Evolutionary conservation across 1,140 invertebrate species (phyloP).

Genomic region (Phortica variegata): DNA sequence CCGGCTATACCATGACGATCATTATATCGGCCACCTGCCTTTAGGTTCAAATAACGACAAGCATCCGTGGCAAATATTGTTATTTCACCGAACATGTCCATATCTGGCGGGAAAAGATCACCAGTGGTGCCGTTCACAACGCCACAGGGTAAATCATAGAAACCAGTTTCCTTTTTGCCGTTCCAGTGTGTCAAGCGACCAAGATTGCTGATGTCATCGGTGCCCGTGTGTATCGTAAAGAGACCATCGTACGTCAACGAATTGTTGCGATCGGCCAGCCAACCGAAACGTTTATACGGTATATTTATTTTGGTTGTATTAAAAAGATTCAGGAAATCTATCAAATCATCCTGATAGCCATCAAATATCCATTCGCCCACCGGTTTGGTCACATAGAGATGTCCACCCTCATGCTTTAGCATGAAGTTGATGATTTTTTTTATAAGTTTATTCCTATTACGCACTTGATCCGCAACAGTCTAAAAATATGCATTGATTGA

Average conservation of each 20-base stretch:
- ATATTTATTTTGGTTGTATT: slow-evolving; percentile 62
- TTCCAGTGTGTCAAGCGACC: slow-evolving; percentile 72
- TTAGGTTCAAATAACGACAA: slow-evolving; percentile 63
- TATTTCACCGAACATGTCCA: slow-evolving; percentile 60
- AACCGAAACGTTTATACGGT: slow-evolving; percentile 73
- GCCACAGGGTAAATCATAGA: slow-evolving; percentile 65
- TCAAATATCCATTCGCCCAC: slow-evolving; percentile 71
- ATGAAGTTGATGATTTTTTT: slow-evolving; percentile 61
- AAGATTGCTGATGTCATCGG: slow-evolving; percentile 62
- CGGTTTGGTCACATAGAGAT: slow-evolving; percentile 65
- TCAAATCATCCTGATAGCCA: slow-evolving; percentile 70
- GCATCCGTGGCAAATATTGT: slow-evolving; percentile 71
- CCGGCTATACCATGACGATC: slow-evolving; percentile 61
- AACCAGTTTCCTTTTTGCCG: slow-evolving; percentile 60
- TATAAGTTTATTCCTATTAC: slow-evolving; percentile 55
- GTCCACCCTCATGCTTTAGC: slow-evolving; percentile 59
- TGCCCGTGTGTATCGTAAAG: slow-evolving; percentile 74
- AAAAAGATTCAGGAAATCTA: slow-evolving; percentile 62
- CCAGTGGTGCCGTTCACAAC: slow-evolving; percentile 70
- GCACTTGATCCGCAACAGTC: slow-evolving; percentile 66
- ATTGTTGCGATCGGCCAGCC: slow-evolving; percentile 77
- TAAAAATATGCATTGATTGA: slow-evolving; percentile 37
- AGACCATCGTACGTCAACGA: slow-evolving; percentile 71
- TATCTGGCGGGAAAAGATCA: slow-evolving; percentile 73
- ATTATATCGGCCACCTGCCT: slow-evolving; percentile 29